Conservation (phyloP, 2,113 vertebrate genomes). For the Myodes glareolus region DNA sequence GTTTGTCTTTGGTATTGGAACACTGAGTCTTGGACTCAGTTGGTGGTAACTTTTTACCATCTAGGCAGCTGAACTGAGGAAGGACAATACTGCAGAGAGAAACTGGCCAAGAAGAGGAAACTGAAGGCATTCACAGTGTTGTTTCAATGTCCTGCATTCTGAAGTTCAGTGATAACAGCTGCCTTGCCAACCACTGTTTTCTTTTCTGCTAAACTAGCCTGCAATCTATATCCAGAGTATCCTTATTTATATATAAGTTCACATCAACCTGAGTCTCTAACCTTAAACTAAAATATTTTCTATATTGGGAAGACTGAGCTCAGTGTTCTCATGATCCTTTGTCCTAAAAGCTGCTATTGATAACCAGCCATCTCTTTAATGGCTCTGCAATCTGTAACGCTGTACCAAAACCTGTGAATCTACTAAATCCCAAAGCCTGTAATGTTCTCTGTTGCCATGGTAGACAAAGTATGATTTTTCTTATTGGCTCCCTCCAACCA, state of each 20-base stretch:
- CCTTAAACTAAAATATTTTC: conserved; percentile 8
- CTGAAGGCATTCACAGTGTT: neutral
- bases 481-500: conserved; percentile 74
- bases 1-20: neutral
- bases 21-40: neutral
- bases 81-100: neutral
- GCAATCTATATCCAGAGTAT: neutral
- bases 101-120: neutral
- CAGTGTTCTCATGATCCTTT: neutral
- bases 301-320: conserved; percentile 34
- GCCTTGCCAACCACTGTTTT: neutral
- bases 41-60: neutral
- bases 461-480: conserved; percentile 65
- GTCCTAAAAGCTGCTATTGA: conserved; percentile 13
- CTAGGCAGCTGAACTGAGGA: neutral
- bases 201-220: neutral
- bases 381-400: conserved; percentile 5
- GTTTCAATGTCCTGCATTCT: neutral
- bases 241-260: neutral
- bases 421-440: conserved; percentile 32
- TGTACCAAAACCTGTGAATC: conserved; percentile 21
- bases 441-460: conserved; percentile 8
- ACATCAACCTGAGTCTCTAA: neutral
- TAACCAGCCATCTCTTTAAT: conserved; percentile 72
- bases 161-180: neutral